These are phyloP conservation scores for Bufo bufo DNA, from an alignment of 2,113 vertebrate genomes.

Conservation along the genomic window DNA sequence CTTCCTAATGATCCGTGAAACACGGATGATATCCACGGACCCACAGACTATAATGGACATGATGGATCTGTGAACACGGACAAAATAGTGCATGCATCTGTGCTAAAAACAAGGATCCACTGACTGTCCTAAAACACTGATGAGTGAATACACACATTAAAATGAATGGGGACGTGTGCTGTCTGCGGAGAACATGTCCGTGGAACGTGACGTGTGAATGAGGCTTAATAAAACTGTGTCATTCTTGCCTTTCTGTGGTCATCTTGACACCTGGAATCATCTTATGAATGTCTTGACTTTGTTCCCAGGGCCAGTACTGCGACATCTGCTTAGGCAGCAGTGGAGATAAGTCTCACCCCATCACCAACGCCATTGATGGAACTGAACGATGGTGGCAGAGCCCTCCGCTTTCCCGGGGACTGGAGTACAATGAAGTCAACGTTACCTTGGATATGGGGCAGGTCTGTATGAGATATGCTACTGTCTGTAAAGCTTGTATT, in stretches of 20 bases:
- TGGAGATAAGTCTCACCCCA: slow-evolving; percentile 89
- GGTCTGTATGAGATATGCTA: slow-evolving; percentile 71
- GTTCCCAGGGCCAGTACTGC: slow-evolving; percentile 91
- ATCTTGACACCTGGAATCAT: not conserved
- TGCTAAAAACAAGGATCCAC: too few relatives aligned
- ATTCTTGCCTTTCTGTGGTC: not conserved
- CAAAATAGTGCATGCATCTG: too few relatives aligned
- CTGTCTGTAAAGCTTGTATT: not conserved
- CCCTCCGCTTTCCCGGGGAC: slow-evolving; percentile 88
- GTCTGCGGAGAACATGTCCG: too few relatives aligned
- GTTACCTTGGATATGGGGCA: slow-evolving; percentile 96
- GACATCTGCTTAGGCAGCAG: slow-evolving; percentile 86
- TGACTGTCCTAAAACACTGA: too few relatives aligned
- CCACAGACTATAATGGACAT: too few relatives aligned
- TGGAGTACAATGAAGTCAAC: slow-evolving; percentile 92
- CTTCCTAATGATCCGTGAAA: too few relatives aligned
- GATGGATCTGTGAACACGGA: too few relatives aligned
- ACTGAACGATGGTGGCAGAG: slow-evolving; percentile 99
- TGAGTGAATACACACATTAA: too few relatives aligned
- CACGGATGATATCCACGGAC: too few relatives aligned
- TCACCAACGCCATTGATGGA: slow-evolving; percentile 92
- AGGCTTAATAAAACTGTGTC: too few relatives aligned
- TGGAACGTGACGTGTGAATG: too few relatives aligned
- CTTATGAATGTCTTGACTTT: not conserved
- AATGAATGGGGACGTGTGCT: too few relatives aligned